These are phyloP conservation scores for Phyto melanocephala DNA, from an alignment of 2,888 invertebrate species.

Conservation along the genomic window DNA sequence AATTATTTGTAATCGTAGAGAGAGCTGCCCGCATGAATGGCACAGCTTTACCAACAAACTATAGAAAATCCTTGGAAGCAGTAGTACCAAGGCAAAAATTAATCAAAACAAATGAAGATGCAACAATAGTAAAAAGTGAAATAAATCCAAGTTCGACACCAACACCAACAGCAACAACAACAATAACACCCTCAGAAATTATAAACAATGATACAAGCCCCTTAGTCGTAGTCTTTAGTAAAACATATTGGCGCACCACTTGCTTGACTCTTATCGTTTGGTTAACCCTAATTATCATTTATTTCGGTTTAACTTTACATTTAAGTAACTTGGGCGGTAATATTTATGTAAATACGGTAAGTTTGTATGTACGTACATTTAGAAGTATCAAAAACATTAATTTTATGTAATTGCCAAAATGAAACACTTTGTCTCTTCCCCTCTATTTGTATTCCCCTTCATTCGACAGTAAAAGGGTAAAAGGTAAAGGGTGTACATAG, in stretches of 20 bases:
- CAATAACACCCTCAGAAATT: constrained; percentile 62
- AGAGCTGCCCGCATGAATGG: constrained; percentile 84
- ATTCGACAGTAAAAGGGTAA: too few relatives aligned
- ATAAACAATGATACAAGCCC: constrained; percentile 76
- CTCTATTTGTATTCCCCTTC: too few relatives aligned
- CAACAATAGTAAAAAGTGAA: constrained; percentile 9
- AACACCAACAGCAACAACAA: constrained; percentile 2
- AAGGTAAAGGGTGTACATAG: too few relatives aligned
- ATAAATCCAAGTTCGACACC: neutral
- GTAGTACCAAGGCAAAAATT: constrained; percentile 67
- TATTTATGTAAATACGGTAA: constrained; percentile 85
- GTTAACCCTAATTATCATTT: constrained; percentile 87
- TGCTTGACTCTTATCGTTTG: constrained; percentile 85
- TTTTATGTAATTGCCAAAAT: too few relatives aligned
- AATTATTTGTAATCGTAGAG: constrained; percentile 83
- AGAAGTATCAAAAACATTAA: too few relatives aligned
- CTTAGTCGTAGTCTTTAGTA: constrained; percentile 83
- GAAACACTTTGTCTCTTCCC: too few relatives aligned
- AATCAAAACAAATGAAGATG: constrained; percentile 76
- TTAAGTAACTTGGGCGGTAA: constrained; percentile 87
- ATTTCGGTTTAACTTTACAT: constrained; percentile 88
- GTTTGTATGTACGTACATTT: constrained; percentile 52
- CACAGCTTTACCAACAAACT: constrained; percentile 82
- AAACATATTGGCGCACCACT: constrained; percentile 83
- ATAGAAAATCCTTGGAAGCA: constrained; percentile 82